phyloP scores from a whole-genome alignment of 2,113 vertebrate genomes.

The Aegithalos caudatus region DNA sequence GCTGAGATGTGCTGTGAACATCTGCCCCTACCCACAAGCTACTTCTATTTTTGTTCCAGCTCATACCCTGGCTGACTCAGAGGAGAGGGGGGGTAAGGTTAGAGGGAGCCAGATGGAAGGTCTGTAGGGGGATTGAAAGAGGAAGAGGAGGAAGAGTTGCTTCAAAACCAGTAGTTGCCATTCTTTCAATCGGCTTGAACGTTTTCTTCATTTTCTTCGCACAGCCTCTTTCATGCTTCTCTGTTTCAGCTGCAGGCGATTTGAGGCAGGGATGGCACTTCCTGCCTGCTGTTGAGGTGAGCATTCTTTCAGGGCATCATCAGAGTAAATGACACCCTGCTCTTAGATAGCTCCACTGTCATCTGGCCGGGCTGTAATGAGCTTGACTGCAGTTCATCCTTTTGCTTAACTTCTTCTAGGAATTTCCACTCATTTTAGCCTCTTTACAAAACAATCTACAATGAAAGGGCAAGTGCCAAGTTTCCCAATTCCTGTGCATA shows the following conservation, averaged over 20 bases:
- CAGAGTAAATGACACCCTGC: conserved; percentile 12
- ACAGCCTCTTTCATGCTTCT: not conserved
- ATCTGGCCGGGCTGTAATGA: not conserved
- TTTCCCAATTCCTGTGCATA: not conserved
- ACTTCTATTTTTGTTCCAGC: not conserved
- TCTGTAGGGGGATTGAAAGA: not conserved
- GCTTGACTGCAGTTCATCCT: not conserved
- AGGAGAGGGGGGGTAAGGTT: not conserved
- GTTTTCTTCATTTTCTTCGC: not conserved
- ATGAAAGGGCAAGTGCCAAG: not conserved
- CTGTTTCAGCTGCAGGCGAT: conserved; percentile 6
- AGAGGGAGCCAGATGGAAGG: not conserved
- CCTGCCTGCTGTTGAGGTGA: not conserved
- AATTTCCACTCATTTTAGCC: not conserved
- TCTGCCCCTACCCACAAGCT: conserved; percentile 19
- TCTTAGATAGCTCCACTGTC: not conserved
- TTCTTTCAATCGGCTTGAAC: not conserved
- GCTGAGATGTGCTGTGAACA: not conserved
- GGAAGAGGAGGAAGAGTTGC: not conserved
- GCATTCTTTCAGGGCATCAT: conserved; percentile 5
- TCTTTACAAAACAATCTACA: not conserved
- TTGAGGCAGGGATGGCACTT: conserved; percentile 3
- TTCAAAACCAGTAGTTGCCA: not conserved
- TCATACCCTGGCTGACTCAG: not conserved
- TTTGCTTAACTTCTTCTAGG: conserved; percentile 1